phyloP scores from a whole-genome alignment of 2,797 vertebrate species.

The Lacerta bilineata region DNA sequence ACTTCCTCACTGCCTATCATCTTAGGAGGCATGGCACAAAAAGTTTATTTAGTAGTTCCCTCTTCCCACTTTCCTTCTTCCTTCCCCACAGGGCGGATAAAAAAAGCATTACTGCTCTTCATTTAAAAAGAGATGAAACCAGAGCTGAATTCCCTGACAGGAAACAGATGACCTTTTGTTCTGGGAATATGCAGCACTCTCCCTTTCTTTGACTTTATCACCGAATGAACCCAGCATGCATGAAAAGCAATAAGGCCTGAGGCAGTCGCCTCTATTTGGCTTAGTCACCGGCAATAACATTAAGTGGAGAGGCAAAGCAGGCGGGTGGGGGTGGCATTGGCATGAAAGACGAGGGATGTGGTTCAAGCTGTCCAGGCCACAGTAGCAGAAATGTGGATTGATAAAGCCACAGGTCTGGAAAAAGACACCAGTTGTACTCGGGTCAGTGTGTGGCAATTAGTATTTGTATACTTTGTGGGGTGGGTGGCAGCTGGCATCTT shows the following conservation, averaged over 20 bases:
- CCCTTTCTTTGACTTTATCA: slow-evolving; percentile 59
- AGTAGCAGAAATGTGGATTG: background rate
- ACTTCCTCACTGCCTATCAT: background rate
- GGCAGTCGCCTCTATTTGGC: rapidly evolving
- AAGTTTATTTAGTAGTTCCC: background rate
- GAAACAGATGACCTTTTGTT: slow-evolving; percentile 74
- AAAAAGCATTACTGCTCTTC: slow-evolving; percentile 62
- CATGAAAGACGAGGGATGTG: background rate
- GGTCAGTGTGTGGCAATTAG: background rate
- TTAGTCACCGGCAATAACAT: background rate
- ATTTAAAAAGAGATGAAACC: slow-evolving; percentile 40
- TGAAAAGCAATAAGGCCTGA: slow-evolving; percentile 11
- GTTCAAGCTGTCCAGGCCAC: background rate
- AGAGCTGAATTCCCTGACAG: slow-evolving; percentile 70
- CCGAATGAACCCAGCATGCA: slow-evolving; percentile 31
- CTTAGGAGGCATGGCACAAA: background rate
- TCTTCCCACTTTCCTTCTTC: slow-evolving; percentile 13
- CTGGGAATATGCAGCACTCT: slow-evolving; percentile 44
- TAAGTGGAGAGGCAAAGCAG: background rate
- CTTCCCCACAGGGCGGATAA: slow-evolving; percentile 28
- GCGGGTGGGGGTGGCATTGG: background rate
- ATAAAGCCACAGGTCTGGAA: background rate
- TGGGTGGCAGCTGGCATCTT: background rate
- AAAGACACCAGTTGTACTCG: background rate
- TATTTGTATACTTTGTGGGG: background rate